These are phyloP conservation scores for Drosophila simulans DNA, from an alignment of 1,140 invertebrate genomes.

Conservation along the genomic window DNA sequence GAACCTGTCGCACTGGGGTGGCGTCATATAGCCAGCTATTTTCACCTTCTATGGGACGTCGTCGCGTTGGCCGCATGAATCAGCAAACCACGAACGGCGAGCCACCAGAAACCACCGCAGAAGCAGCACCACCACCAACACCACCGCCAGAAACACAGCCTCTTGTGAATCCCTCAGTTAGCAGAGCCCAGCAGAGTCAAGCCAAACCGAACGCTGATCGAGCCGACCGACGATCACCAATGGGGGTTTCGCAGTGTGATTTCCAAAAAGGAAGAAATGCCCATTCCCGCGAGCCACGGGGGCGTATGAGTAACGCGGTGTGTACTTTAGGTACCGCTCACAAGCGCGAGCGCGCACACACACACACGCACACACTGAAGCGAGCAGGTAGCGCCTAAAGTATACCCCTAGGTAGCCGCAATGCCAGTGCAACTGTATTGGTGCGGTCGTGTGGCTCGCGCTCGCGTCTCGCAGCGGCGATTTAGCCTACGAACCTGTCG, in stretches of 20 bases:
- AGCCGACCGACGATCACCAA: constrained; percentile 14
- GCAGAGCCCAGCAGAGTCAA: not conserved
- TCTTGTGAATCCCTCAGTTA: constrained; percentile 63
- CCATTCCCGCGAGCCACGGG: constrained; percentile 26
- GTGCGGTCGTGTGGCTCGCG: constrained; percentile 78
- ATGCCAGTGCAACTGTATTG: constrained; percentile 8
- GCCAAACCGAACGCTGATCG: too few species aligned
- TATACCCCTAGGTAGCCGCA: constrained; percentile 14
- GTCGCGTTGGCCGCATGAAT: constrained; percentile 80
- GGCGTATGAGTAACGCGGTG: constrained; percentile 71
- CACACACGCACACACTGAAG: not conserved
- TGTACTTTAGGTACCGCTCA: constrained; percentile 35
- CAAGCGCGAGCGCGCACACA: not conserved
- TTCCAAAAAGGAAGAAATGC: constrained; percentile 77
- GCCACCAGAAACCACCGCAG: constrained; percentile 12
- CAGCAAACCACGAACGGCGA: constrained; percentile 40
- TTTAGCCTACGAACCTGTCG: constrained; percentile 84
- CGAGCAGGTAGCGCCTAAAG: constrained; percentile 17
- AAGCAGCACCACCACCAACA: constrained; percentile 1
- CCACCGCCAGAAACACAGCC: constrained; percentile 26
- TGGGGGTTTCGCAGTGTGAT: constrained; percentile 66
- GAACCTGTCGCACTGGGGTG: constrained; percentile 75
- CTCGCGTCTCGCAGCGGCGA: constrained; percentile 71
- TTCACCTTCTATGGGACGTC: constrained; percentile 78
- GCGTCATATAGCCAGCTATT: constrained; percentile 78